Conservation (phyloP, 1,140 invertebrate species). For the Zaprionus kolodkinae region DNA sequence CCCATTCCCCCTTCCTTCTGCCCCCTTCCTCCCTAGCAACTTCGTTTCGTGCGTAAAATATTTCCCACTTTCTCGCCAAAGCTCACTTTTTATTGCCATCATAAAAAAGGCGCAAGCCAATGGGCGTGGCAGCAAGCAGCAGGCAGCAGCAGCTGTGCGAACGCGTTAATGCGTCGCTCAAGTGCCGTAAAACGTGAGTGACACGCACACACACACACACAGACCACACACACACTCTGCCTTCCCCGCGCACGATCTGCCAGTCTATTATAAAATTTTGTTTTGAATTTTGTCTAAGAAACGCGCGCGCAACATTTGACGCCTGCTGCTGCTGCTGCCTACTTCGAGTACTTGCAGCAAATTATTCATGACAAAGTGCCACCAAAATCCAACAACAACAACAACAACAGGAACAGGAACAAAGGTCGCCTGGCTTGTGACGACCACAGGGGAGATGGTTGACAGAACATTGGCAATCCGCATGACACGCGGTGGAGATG, state of each 20-base stretch:
- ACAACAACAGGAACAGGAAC: not conserved
- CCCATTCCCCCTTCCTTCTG: not conserved
- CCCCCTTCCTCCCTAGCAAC: not conserved
- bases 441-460: slow-evolving; percentile 5
- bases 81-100: slow-evolving; percentile 75
- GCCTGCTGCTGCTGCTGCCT: slow-evolving; percentile 30
- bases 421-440: slow-evolving; percentile 1
- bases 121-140: slow-evolving; percentile 52
- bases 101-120: slow-evolving; percentile 66
- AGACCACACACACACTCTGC: slow-evolving; percentile 13
- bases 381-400: slow-evolving; percentile 23
- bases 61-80: slow-evolving; percentile 59
- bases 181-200: slow-evolving; percentile 79
- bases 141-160: slow-evolving; percentile 72
- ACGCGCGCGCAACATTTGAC: slow-evolving; percentile 66
- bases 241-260: not conserved
- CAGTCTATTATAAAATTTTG: slow-evolving; percentile 77
- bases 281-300: slow-evolving; percentile 76
- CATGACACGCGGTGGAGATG: not conserved
- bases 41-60: slow-evolving; percentile 58
- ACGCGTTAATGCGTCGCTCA: slow-evolving; percentile 81
- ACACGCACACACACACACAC: slow-evolving; percentile 52
- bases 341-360: slow-evolving; percentile 74
- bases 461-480: slow-evolving; percentile 31
- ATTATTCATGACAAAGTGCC: slow-evolving; percentile 77